Base-by-base conservation (phyloP, 2,888 invertebrate genomes). In the Meloe dianella region DNA sequence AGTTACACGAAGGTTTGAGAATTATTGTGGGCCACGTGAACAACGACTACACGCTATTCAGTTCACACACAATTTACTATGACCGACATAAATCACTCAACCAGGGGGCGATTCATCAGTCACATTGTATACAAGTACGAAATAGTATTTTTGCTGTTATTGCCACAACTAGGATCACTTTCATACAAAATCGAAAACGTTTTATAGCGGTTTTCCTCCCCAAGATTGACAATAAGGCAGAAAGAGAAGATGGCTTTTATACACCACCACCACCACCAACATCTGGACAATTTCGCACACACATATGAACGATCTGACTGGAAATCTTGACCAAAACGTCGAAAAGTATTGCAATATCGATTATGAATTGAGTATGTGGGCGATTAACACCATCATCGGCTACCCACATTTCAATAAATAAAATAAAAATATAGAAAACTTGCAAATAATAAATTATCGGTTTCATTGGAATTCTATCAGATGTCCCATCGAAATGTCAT, bases 201-300 rank as follows among this genome's bases (percentile, higher is more conserved):
- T 89, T 89, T 87, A 89, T 87, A 86, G 88, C 9, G 47, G 10
- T 8, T 20, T 20, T 20, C 20, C 20, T 1, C 9, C 20, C 47
- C 47, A 86, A 88, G 88, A 88, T 88, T 88, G 89, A 89, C 89
- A 88, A 86, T 83, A 71, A 27, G 4, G 27, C 2, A 27, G 2
- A 27, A 27, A 27, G 4, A 27, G 85, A 85, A 85, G 87, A 88
- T 87, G 87, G 87, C 86, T 86, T 86, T 85, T 84, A 85, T 85
- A 85, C 86, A 51, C 64, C 35, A 60, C 38, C 56, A 17, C n/a
- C 68, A 68, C 61, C 69, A 65, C 67, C 72, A 69, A 70, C 74
- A 76, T 79, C 79, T 80, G 80, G 75, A 77, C 66, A 61, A 47
- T 64, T 73, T 71, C 73, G 63, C 67, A 69, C 41, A 61, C 59